These are phyloP conservation scores for Pimephales promelas DNA, from an alignment of 2,113 vertebrate species.

Conservation along the genomic window DNA sequence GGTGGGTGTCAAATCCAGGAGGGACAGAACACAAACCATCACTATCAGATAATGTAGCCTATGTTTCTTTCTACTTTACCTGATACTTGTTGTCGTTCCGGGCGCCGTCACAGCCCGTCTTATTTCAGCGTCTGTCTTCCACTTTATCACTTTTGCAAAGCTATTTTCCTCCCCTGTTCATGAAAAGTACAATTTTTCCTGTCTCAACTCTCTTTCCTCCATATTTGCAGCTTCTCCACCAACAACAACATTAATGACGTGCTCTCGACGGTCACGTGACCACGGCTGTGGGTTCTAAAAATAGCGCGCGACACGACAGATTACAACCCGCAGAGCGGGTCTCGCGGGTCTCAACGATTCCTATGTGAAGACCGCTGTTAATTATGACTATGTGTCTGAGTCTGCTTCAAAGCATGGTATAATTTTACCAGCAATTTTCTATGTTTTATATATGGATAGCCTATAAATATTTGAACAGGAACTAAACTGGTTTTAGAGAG, in stretches of 20 bases:
- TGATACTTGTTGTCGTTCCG: constrained; percentile 38
- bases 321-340: not conserved
- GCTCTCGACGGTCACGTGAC: constrained; percentile 60
- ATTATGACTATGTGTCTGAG: not conserved
- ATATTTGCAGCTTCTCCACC: constrained; percentile 69
- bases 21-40: constrained; percentile 17
- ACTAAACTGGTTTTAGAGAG: not conserved
- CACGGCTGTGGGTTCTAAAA: constrained; percentile 58
- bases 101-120: constrained; percentile 24
- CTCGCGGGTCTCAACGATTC: not conserved
- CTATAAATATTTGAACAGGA: constrained; percentile 5
- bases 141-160: not conserved
- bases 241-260: constrained; percentile 70
- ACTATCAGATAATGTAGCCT: constrained; percentile 14
- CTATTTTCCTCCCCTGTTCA: not conserved
- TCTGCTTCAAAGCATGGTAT: not conserved
- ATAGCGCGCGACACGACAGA: constrained; percentile 52
- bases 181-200: constrained; percentile 42
- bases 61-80: constrained; percentile 49
- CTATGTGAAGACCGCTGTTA: not conserved
- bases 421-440: not conserved
- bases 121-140: not conserved
- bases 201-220: constrained; percentile 66
- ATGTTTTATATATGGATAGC: not conserved
- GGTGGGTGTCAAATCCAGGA: constrained; percentile 40